Evolutionary conservation across 2,797 vertebrate species (phyloP), one percentile per base, ranked within the genome.

Genomic region (Hyperoplus lanceolatus): DNA sequence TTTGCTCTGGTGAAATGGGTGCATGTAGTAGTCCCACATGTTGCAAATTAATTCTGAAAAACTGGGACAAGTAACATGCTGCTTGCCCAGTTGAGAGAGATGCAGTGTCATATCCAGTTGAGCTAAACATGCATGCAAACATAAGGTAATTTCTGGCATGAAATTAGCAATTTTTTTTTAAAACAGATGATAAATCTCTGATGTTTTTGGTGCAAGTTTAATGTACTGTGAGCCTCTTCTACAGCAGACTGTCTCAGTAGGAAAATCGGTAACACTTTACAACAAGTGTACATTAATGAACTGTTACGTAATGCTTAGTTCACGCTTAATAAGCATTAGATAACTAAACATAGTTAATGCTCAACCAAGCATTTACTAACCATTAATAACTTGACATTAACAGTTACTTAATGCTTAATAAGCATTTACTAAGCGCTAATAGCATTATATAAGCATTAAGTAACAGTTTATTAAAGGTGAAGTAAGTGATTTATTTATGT

Each of bases 21-120:
- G 75, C 38, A 72, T 62, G 46, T 21, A 1, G 3, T 14, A 1
- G 41, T 53, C 36, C n/a, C 14, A 5, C 41, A 72, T 59, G 16
- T n/a, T 61, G 8, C n/a, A 46, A 74, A 18, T 48, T 10, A 66
- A 45, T 29, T 56, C 39, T 63, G 42, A 46, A 45, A 67, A 55
- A 39, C 46, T 51, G 42, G 11, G 63, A 58, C 49, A n/a, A 4
- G 41, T 64, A 49, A n/a, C 6, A 3, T 39, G 21, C 6, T 5
- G 4, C 73, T 36, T 29, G 8, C 21, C 42, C 16, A 74, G 55
- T 48, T 63, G 38, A 39, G 12, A 54, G 29, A n/a, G 18, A 15
- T 41, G 10, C 12, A 69, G 29, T 64, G 39, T 42, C 4, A 1
- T 54, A 49, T 61, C 55, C 7, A 55, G n/a, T 63, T 51, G 6